These are phyloP conservation scores for Catostomus latipinnis DNA, from an alignment of 2,797 vertebrate species.

Conservation along the genomic window DNA sequence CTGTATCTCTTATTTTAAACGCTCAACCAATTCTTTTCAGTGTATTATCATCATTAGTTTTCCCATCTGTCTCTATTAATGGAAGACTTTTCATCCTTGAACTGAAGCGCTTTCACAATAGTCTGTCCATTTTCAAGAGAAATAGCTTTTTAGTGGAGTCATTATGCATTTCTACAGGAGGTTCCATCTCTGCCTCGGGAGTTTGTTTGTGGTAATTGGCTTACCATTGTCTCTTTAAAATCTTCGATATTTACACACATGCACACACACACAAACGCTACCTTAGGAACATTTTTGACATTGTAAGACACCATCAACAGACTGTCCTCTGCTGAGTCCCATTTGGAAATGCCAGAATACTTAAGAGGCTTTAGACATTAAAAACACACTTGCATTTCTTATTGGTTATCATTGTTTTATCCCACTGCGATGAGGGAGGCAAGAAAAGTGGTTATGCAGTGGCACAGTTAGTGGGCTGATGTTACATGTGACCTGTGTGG, in stretches of 20 bases:
- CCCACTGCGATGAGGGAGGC: not conserved
- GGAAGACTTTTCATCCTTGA: slow-evolving; percentile 53
- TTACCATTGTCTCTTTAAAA: slow-evolving; percentile 49
- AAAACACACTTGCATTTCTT: slow-evolving; percentile 53
- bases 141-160: slow-evolving; percentile 50
- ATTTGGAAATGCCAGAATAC: slow-evolving; percentile 57
- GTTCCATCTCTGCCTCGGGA: slow-evolving; percentile 29
- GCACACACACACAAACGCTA: not conserved
- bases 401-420: slow-evolving; percentile 55
- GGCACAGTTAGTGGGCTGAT: slow-evolving; percentile 47
- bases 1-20: slow-evolving; percentile 36
- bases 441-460: slow-evolving; percentile 30
- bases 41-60: slow-evolving; percentile 52
- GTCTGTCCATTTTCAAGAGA: slow-evolving; percentile 51
- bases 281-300: slow-evolving; percentile 40
- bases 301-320: slow-evolving; percentile 34
- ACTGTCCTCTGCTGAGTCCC: slow-evolving; percentile 44
- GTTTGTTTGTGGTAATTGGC: slow-evolving; percentile 59
- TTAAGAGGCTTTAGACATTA: slow-evolving; percentile 54
- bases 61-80: slow-evolving; percentile 52
- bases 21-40: slow-evolving; percentile 45
- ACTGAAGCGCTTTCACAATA: slow-evolving; percentile 48
- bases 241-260: slow-evolving; percentile 34
- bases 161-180: slow-evolving; percentile 32
- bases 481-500: slow-evolving; percentile 56